Percentiles rank a stretch among this genome's conserved stretches.
Evolutionary conservation across 2,888 invertebrate species (phyloP).

Genomic region (Morpho helenor): DNA sequence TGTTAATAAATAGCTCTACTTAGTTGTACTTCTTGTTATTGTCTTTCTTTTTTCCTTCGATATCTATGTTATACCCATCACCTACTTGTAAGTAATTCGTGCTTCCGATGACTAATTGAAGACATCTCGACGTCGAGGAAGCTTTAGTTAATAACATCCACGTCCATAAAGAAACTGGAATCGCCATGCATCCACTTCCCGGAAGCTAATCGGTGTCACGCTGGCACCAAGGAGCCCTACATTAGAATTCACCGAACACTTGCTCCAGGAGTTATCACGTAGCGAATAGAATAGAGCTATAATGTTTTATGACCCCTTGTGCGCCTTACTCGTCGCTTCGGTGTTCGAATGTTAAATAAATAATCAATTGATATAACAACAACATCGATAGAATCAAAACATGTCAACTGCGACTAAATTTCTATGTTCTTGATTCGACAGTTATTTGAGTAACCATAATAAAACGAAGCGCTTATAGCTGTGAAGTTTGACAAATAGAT

Average conservation of each 20-base stretch:
- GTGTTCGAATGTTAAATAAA: slow-evolving; percentile 72
- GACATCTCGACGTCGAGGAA: too few species aligned
- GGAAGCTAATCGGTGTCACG: slow-evolving; percentile 67
- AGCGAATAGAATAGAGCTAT: slow-evolving; percentile 76
- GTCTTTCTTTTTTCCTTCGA: too few species aligned
- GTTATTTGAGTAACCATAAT: too few species aligned
- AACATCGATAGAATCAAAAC: slow-evolving; percentile 40
- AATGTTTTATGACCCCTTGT: slow-evolving; percentile 78
- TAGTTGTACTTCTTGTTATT: too few species aligned
- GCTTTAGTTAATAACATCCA: not conserved
- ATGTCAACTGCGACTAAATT: slow-evolving; percentile 19
- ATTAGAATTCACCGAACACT: slow-evolving; percentile 73
- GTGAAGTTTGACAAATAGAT: too few species aligned
- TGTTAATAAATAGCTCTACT: too few species aligned
- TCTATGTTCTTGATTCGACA: not conserved
- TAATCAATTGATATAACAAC: slow-evolving; percentile 34
- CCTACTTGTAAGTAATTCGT: too few species aligned
- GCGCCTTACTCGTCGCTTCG: slow-evolving; percentile 67
- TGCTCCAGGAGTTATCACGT: slow-evolving; percentile 74
- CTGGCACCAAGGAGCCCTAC: slow-evolving; percentile 55
- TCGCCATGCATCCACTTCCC: slow-evolving; percentile 59
- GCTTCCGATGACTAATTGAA: too few species aligned
- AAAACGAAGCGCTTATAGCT: too few species aligned
- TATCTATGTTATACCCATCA: too few species aligned
- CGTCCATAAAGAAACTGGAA: slow-evolving; percentile 34